A percentile compares a stretch with the other conserved stretches of the same genome.
Evolutionary conservation across 2,113 vertebrate species (phyloP).

Genomic region (Zapus hudsonius): DNA sequence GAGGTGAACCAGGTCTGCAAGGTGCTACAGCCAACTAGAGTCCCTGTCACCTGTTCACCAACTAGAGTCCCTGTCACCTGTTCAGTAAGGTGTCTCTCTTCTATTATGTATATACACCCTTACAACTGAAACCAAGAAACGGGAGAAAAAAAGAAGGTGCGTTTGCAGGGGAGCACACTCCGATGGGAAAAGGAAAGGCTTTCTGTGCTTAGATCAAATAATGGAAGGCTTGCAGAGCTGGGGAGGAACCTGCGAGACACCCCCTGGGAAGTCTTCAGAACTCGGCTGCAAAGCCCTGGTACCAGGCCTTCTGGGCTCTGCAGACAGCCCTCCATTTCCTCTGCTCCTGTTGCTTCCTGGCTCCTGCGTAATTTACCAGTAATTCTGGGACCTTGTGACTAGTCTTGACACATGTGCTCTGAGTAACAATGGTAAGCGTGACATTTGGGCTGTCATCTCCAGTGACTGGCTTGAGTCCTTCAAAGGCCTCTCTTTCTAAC

Average conservation of each 20-base stretch:
- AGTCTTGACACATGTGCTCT: background rate
- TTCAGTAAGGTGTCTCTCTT: background rate
- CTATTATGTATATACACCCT: background rate
- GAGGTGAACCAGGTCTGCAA: background rate
- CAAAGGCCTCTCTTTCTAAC: background rate
- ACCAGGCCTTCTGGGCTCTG: background rate
- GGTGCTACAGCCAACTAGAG: background rate
- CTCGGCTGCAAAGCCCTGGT: no score
- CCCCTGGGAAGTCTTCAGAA: background rate
- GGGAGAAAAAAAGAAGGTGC: background rate
- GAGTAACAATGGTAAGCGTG: background rate
- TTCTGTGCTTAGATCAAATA: background rate
- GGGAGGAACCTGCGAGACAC: background rate
- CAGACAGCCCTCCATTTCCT: background rate
- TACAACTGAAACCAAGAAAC: background rate
- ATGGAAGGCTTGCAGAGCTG: background rate
- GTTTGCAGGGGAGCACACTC: background rate
- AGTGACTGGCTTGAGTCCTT: background rate
- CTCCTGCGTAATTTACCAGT: background rate
- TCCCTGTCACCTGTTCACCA: slow-evolving; percentile 31
- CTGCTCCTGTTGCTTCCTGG: background rate
- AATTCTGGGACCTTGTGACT: background rate
- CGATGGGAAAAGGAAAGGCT: background rate
- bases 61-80: background rate
- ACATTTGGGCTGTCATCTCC: background rate